Conservation (phyloP, 92 coral and sea anemone species). For the Epizoanthus illoricatus region DNA sequence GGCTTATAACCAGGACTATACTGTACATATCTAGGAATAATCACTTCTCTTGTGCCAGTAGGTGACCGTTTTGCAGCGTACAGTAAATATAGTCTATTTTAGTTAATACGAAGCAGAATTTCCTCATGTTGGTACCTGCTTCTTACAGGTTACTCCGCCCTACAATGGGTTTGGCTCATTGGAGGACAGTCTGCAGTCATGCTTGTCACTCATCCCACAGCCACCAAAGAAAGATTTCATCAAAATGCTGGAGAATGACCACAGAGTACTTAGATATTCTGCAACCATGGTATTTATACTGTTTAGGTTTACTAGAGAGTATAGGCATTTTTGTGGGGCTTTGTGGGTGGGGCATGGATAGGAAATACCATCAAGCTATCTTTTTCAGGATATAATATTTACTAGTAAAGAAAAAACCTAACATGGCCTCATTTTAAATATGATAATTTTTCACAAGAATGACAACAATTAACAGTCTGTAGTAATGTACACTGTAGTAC, state of each 20-base stretch:
- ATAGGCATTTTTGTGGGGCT: neutral
- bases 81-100: neutral
- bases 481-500: no score
- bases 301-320: neutral
- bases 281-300: conserved; percentile 79
- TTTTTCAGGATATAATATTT: no score
- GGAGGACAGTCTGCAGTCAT: conserved; percentile 97
- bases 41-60: neutral
- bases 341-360: no score
- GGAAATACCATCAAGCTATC: no score
- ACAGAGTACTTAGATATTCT: conserved; percentile 94
- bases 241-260: conserved; percentile 97
- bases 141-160: conserved; percentile 80
- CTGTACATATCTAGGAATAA: neutral
- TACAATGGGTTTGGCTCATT: conserved; percentile 98
- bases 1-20: neutral
- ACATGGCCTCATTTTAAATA: no score
- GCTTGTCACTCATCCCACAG: conserved; percentile 92
- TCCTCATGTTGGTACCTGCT: neutral
- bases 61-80: neutral
- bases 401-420: no score
- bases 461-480: no score
- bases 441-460: no score
- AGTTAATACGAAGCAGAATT: neutral
- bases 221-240: conserved; percentile 99